Base-by-base conservation (phyloP, 1,140 invertebrate species). In the Bombus picipes region DNA sequence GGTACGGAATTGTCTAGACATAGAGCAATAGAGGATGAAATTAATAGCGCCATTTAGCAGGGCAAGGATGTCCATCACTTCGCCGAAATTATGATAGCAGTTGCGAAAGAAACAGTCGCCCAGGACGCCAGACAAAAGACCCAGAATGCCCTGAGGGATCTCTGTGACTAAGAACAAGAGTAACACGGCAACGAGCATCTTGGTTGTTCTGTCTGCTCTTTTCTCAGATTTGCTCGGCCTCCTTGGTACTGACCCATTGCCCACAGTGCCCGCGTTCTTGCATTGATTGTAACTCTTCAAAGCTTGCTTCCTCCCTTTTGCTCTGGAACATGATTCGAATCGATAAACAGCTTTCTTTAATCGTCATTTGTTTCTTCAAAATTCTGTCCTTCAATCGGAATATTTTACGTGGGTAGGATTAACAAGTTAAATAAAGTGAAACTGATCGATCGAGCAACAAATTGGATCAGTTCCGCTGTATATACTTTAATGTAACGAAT, bases 21-120 rank as follows among this genome's bases (percentile, higher is more conserved):
- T 99, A 43, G 97, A 97, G 89, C 98, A 99, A 93, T 99, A 99
- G 12, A 99, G 96, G 68, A 99, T 97, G 93, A 99, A 99, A 93
- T 99, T 99, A 68, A 99, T 97, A 13, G 98, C 97, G 12, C 98
- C 98, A 95, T 99, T 99, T 78, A 99, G 95, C 9, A 99, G 95
- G 0, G 98, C 98, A 77, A 99, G 94, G 34, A 99, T 96, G 93
- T 99, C 99, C 97, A 99, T 98, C 15, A 99, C 90, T 93, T 99
- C 98, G 1, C 98, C 98, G 75, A 99, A 97, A 47, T 97, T 96
- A 94, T 96, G 96, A 91, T 98, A 98, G 92, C 97, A 98, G 72
- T 95, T 96, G 39, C 96, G 94, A 89, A 98, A 98, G 92, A 98
- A 97, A 85, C 96, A 97, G 88, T 97, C 96, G 2, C 97, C 97